phyloP scores from a whole-genome alignment of 2,888 invertebrate species.

The Athalia circularis region DNA sequence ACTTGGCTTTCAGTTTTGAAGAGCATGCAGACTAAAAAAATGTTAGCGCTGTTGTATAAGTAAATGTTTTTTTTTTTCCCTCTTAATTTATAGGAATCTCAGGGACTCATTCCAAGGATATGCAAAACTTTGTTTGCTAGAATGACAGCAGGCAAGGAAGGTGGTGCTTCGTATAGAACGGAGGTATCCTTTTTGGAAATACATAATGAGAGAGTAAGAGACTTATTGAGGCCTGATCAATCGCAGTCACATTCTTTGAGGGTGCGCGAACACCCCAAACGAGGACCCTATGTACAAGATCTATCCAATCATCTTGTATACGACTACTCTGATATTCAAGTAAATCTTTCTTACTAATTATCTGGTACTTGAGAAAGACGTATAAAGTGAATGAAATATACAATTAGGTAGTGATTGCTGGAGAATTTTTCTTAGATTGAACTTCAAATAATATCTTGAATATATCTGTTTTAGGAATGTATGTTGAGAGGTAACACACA shows the following conservation, averaged over 20 bases:
- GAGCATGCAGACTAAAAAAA: too few relatives aligned
- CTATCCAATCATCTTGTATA: conserved; percentile 90
- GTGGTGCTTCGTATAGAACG: conserved; percentile 88
- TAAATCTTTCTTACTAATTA: conserved; percentile 66
- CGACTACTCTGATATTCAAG: conserved; percentile 91
- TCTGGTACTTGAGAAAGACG: neutral
- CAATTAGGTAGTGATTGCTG: neutral
- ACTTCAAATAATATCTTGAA: conserved; percentile 19
- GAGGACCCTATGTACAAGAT: conserved; percentile 91
- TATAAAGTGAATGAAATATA: too few relatives aligned
- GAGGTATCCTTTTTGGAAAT: conserved; percentile 92
- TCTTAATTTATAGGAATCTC: conserved; percentile 79
- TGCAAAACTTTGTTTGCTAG: conserved; percentile 89
- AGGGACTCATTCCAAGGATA: conserved; percentile 90
- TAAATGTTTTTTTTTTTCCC: neutral
- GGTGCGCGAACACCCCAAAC: conserved; percentile 87
- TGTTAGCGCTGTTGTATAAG: too few relatives aligned
- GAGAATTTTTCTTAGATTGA: neutral
- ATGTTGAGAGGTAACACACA: conserved; percentile 88
- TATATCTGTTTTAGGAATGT: conserved; percentile 77
- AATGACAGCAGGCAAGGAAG: conserved; percentile 88
- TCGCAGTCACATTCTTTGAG: conserved; percentile 82
- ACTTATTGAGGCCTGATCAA: conserved; percentile 78
- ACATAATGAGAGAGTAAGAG: conserved; percentile 89
- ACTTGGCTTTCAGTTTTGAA: too few relatives aligned